Evolutionary conservation across 1,140 invertebrate species (phyloP).

Genomic region (Musca domestica): DNA sequence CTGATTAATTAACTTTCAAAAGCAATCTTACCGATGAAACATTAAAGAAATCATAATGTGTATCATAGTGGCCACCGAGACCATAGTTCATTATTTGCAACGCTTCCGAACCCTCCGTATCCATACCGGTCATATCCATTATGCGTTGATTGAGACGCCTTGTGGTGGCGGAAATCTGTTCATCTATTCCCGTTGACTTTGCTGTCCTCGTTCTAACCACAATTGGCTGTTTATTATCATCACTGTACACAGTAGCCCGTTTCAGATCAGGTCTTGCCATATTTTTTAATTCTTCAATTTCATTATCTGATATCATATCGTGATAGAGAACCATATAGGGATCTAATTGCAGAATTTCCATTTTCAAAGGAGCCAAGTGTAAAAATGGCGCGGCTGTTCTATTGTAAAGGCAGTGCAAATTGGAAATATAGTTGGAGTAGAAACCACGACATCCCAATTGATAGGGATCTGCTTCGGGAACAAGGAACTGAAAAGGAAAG

Average conservation of each 20-base stretch:
- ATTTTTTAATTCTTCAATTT: slow-evolving; percentile 85
- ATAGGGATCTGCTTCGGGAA: slow-evolving; percentile 56
- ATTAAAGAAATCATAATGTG: slow-evolving; percentile 94
- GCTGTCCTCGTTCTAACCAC: slow-evolving; percentile 93
- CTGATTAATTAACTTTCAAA: background rate
- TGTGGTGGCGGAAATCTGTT: slow-evolving; percentile 75
- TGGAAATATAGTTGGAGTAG: slow-evolving; percentile 49
- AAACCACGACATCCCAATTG: slow-evolving; percentile 82
- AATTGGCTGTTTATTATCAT: slow-evolving; percentile 87
- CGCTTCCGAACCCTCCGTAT: slow-evolving; percentile 86
- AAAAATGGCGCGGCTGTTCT: slow-evolving; percentile 73
- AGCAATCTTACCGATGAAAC: slow-evolving; percentile 27
- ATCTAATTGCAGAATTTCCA: slow-evolving; percentile 83
- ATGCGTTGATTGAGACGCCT: slow-evolving; percentile 71
- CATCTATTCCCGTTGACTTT: slow-evolving; percentile 94
- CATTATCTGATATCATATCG: slow-evolving; percentile 83
- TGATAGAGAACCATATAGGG: slow-evolving; percentile 88
- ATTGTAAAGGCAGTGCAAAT: slow-evolving; percentile 80
- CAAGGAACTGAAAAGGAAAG: no score
- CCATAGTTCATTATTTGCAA: slow-evolving; percentile 97
- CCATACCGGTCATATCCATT: slow-evolving; percentile 78
- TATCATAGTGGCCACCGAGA: slow-evolving; percentile 97
- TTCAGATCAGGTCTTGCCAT: slow-evolving; percentile 84
- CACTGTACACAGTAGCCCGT: slow-evolving; percentile 95
- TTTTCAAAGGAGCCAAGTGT: slow-evolving; percentile 81